A percentile compares a stretch with the other conserved stretches of the same genome.
Conservation (phyloP, 2,888 invertebrate species). For the Tetheella fluctuosa region DNA sequence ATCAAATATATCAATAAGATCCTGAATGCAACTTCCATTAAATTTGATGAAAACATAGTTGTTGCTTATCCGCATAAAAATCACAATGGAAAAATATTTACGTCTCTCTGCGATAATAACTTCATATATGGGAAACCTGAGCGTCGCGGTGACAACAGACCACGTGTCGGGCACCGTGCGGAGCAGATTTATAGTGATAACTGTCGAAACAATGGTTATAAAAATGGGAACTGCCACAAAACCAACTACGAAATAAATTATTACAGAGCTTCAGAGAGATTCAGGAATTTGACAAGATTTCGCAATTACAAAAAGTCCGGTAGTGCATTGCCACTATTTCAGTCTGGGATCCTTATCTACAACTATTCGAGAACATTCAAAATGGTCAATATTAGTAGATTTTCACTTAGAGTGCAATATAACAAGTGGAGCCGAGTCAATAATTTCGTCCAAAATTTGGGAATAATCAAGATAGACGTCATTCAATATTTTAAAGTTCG, state of each 20-base stretch:
- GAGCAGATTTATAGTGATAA: neutral
- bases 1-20: conserved; percentile 56
- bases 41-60: conserved; percentile 71
- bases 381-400: conserved; percentile 59
- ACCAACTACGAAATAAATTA: conserved; percentile 59
- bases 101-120: conserved; percentile 57
- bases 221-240: conserved; percentile 34
- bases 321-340: conserved; percentile 46
- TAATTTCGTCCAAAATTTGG: conserved; percentile 20
- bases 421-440: conserved; percentile 36
- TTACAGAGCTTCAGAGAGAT: conserved; percentile 59
- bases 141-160: conserved; percentile 13
- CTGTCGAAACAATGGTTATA: neutral
- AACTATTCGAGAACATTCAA: conserved; percentile 61
- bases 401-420: conserved; percentile 44
- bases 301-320: conserved; percentile 50
- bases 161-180: neutral
- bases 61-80: conserved; percentile 50
- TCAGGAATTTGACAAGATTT: conserved; percentile 56
- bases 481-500: conserved; percentile 76
- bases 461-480: conserved; percentile 43
- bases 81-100: conserved; percentile 10
- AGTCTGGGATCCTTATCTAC: conserved; percentile 55
- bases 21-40: conserved; percentile 61
- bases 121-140: conserved; percentile 50